Evolutionary conservation across 2,797 vertebrate genomes (phyloP).

Genomic region (Perodicticus potto): DNA sequence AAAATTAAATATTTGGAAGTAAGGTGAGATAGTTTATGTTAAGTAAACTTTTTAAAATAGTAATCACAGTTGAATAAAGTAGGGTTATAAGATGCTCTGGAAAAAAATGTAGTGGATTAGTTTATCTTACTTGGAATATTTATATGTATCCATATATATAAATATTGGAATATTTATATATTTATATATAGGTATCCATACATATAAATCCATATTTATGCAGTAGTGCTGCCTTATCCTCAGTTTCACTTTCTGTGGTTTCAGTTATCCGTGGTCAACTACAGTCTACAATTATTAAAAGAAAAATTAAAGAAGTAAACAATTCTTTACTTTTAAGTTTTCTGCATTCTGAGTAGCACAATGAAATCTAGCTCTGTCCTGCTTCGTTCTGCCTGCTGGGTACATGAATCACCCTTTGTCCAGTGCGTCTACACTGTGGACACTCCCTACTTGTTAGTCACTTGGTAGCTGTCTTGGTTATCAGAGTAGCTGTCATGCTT

Average conservation of each 20-base stretch:
- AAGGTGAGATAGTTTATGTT: neutral
- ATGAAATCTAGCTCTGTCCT: neutral
- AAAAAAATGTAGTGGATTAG: neutral
- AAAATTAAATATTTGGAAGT: conserved; percentile 52
- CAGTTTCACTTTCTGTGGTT: neutral
- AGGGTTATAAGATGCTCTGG: neutral
- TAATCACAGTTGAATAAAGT: neutral
- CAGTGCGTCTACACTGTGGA: neutral
- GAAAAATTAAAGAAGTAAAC: neutral
- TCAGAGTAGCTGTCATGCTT: neutral
- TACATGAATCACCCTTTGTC: neutral
- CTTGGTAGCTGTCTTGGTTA: neutral
- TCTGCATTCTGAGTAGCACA: neutral
- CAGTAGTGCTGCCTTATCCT: neutral
- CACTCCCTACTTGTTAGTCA: neutral
- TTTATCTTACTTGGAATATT: conserved; percentile 16
- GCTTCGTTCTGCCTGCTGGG: neutral
- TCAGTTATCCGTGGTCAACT: neutral
- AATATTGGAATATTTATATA: neutral
- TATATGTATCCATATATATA: neutral
- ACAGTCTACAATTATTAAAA: neutral
- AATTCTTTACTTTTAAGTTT: neutral
- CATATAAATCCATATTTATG: neutral
- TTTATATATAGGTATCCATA: neutral
- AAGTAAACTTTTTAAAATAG: conserved; percentile 24